Conservation (phyloP, 2,113 vertebrate genomes). For the Glaucomys volans region DNA sequence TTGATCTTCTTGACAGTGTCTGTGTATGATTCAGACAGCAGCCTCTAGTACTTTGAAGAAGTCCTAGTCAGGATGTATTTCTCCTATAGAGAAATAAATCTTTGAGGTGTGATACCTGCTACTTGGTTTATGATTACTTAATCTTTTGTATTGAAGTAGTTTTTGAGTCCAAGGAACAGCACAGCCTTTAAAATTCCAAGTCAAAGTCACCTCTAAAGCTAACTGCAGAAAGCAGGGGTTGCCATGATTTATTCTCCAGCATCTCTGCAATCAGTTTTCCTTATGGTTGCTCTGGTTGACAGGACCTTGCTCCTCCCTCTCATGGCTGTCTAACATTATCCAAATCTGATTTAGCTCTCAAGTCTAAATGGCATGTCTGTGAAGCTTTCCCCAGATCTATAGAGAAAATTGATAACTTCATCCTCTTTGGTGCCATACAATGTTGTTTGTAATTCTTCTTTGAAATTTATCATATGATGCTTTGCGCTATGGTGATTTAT, state of each 20-base stretch:
- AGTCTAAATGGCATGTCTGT: background rate
- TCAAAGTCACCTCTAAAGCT: background rate
- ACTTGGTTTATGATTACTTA: background rate
- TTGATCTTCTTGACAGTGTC: background rate
- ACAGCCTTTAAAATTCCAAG: background rate
- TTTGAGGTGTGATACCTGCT: background rate
- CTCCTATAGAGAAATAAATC: background rate
- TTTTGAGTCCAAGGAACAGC: background rate
- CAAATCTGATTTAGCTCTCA: background rate
- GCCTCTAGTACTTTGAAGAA: background rate
- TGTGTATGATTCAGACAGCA: background rate
- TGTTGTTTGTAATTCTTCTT: slow-evolving; percentile 5
- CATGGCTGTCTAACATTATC: background rate
- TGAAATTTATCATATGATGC: background rate
- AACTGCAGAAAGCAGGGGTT: background rate
- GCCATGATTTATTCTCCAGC: background rate
- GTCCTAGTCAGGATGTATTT: background rate
- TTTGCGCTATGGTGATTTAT: slow-evolving; percentile 14
- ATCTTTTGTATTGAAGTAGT: background rate
- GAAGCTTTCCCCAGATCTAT: background rate
- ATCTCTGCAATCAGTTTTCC: background rate
- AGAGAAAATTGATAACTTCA: slow-evolving; percentile 12
- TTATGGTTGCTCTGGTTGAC: background rate
- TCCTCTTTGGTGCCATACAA: background rate
- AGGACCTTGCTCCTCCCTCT: background rate